Base-by-base conservation (phyloP, 1,140 invertebrate genomes). In the Procambarus virginalis region DNA sequence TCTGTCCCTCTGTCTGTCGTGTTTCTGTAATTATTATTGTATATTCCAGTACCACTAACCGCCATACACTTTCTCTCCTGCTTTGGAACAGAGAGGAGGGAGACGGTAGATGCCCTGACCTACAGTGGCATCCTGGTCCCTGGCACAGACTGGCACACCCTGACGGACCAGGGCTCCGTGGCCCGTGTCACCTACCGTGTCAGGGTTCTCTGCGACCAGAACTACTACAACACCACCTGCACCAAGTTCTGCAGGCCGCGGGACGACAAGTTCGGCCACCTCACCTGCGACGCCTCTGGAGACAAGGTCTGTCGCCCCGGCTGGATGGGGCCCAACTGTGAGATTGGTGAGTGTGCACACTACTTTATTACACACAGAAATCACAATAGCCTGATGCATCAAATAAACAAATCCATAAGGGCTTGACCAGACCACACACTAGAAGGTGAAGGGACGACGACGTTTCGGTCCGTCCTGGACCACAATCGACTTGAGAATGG, bases 61-160 rank as follows among this genome's bases (percentile, higher is more conserved):
- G 34, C 34, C 34, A 34, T 34, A 34, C 34, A 34, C 34, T 34
- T 34, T 34, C 34, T 34, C 34, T 34, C 34, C 34, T 34, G 34
- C 34, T 34, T 34, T 34, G 34, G 34, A 34, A 34, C 49, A 73
- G 73, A 48, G 14, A 73, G 34, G 5, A 20, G n/a, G 2, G 90
- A 92, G 45, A 95, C 98, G 92, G 98, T 98, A 93, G 97, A 98
- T 93, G 96, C 97, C 94, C 96, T 97, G 89, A 96, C 96, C 93
- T 97, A 97, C 95, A 98, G 97, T 84, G 97, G 97, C 91, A 97
- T 98, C 93, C 96, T 98, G 92, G 95, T 97, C 93, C 98, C 97
- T 75, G 97, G 97, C 92, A 95, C 96, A 76, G 97, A 97, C 93
- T 98, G 98, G 97, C 97, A 98, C 94, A 97, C 97, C 83, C 95